Percentiles rank a stretch among this genome's conserved stretches.
phyloP scores from a whole-genome alignment of 2,113 vertebrate species.

The Progne subis region DNA sequence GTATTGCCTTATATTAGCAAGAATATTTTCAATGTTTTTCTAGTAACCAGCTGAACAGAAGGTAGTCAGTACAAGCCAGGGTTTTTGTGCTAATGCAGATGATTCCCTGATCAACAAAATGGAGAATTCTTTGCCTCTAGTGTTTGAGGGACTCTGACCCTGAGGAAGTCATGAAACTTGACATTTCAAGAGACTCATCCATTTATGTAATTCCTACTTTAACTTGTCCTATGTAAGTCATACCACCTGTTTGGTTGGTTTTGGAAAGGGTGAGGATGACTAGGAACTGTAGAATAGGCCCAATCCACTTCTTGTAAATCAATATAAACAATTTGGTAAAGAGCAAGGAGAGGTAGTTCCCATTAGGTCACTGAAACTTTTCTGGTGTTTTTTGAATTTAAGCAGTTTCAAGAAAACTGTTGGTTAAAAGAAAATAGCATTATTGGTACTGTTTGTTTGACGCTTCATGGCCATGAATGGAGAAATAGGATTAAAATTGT shows the following conservation, averaged over 20 bases:
- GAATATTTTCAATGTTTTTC: neutral
- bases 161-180: neutral
- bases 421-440: neutral
- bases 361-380: neutral
- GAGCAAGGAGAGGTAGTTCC: neutral
- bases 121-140: neutral
- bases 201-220: neutral
- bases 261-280: neutral
- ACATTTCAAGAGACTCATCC: neutral
- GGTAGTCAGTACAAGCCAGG: neutral
- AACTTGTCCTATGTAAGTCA: neutral
- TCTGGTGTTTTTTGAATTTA: neutral
- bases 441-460: neutral
- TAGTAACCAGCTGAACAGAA: neutral
- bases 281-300: neutral
- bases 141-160: neutral
- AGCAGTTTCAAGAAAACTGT: neutral
- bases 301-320: neutral
- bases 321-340: neutral
- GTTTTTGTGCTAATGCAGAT: neutral
- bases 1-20: neutral
- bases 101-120: neutral
- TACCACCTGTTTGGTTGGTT: neutral
- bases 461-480: neutral
- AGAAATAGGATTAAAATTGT: neutral